phyloP scores from a whole-genome alignment of 2,888 invertebrate genomes.

The Sphinx pinastri region DNA sequence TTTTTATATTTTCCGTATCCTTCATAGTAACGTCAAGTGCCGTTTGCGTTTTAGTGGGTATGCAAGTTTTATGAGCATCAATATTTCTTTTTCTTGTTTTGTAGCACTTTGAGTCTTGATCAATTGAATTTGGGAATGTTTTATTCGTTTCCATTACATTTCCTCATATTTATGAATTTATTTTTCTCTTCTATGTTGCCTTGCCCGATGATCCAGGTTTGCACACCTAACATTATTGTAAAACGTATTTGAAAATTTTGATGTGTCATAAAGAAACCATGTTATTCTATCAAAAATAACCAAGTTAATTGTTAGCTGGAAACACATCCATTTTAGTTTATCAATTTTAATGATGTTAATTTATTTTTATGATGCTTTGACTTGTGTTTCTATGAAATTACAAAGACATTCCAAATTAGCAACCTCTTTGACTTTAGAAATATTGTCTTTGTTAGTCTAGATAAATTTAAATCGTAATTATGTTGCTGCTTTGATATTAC shows the following conservation, averaged over 20 bases:
- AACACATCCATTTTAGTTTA: not conserved
- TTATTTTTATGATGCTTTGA: not conserved
- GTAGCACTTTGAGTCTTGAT: not conserved
- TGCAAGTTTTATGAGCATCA: not conserved
- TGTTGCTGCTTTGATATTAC: constrained; percentile 6
- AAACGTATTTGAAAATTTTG: too few species aligned
- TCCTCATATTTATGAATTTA: too few species aligned
- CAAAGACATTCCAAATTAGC: constrained; percentile 5
- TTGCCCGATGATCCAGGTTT: too few species aligned
- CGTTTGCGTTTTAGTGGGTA: not conserved
- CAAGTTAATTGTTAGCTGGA: not conserved
- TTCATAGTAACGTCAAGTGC: not conserved
- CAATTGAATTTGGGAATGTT: not conserved
- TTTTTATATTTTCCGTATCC: constrained; percentile 14
- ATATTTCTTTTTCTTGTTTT: not conserved
- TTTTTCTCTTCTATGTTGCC: too few species aligned
- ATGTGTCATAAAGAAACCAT: too few species aligned
- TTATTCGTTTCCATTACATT: not conserved
- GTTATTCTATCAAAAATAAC: not conserved
- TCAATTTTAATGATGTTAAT: not conserved
- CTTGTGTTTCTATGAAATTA: not conserved
- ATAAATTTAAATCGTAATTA: not conserved
- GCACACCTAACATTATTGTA: not conserved
- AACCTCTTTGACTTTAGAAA: not conserved
- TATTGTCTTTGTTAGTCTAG: not conserved